Base-by-base conservation (phyloP, 1,140 invertebrate genomes). In the Euura saliciscinereae region DNA sequence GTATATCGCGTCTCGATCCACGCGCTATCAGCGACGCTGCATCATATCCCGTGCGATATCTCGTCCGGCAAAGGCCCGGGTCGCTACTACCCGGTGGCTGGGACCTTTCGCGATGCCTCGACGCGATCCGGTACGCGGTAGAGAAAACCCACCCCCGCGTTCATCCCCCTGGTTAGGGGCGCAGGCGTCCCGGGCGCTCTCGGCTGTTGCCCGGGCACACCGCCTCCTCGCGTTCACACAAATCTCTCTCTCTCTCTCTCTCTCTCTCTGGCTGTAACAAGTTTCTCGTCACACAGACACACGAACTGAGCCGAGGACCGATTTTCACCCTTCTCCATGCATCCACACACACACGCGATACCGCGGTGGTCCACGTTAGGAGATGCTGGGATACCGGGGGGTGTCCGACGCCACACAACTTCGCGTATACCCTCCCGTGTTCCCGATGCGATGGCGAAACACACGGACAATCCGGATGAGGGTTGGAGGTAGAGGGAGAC, bases 211-310 rank as follows among this genome's bases (percentile, higher is more conserved):
- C 66, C 66, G 66, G 66, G 66, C 66, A 67, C 66, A 13, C 11
- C 66, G 8, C 42, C 66, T 11, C 66, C 66, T 28, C 28, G 28
- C 28, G 28, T 28, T 28, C 28, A 28, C 28, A 28, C 28, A 28
- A 28, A 28, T 28, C 28, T 28, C 28, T 28, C 28, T 28, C 28
- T 28, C 8, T 67, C 42, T 42, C 11, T 42, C 11, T 13, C 11
- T 67, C 66, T 67, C 66, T 67, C 66, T 42, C 42, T 8, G 11
- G 66, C 66, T 67, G 66, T 67, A 67, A 67, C 66, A 67, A 67
- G 66, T 67, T 67, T 67, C 66, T 11, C 28, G 28, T 28, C 43
- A 67, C 66, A 67, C 28, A 28, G 11, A 28, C 28, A 28, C 28
- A 28, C 28, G 28, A 28, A 28, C 28, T 28, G 28, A 28, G 28